phyloP scores from a whole-genome alignment of 2,113 vertebrate species.

The Colius striatus region DNA sequence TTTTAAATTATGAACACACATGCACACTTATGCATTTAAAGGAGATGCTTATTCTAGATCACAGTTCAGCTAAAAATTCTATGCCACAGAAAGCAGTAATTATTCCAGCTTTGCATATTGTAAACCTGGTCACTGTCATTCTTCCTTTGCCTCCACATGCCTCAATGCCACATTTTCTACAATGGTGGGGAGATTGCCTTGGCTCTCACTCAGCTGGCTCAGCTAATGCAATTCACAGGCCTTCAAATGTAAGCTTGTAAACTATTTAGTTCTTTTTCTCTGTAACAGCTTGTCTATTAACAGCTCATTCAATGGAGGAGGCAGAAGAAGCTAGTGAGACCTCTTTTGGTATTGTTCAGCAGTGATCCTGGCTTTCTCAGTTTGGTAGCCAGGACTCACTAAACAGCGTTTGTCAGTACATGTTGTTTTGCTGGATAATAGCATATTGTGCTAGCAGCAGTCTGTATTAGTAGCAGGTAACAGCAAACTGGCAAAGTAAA shows the following conservation, averaged over 20 bases:
- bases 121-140: conserved; percentile 61
- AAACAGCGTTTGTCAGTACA: conserved; percentile 35
- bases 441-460: conserved; percentile 6
- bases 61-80: conserved; percentile 19
- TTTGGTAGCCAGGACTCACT: neutral
- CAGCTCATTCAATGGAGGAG: conserved; percentile 61
- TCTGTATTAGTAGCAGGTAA: conserved; percentile 19
- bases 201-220: conserved; percentile 69
- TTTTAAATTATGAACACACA: neutral
- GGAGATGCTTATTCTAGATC: neutral
- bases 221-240: conserved; percentile 61
- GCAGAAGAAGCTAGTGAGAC: conserved; percentile 58
- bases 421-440: conserved; percentile 53
- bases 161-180: conserved; percentile 58
- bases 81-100: conserved; percentile 30
- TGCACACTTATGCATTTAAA: neutral
- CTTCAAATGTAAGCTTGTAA: conserved; percentile 69
- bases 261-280: conserved; percentile 67
- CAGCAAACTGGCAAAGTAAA: neutral
- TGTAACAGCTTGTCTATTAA: conserved; percentile 71
- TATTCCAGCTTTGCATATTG: conserved; percentile 40
- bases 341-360: conserved; percentile 60
- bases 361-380: conserved; percentile 29
- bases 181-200: conserved; percentile 63
- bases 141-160: conserved; percentile 66